A percentile compares a stretch with the other conserved stretches of the same genome.
phyloP scores from a whole-genome alignment of 2,888 invertebrate genomes.

The Agrotis clavis region DNA sequence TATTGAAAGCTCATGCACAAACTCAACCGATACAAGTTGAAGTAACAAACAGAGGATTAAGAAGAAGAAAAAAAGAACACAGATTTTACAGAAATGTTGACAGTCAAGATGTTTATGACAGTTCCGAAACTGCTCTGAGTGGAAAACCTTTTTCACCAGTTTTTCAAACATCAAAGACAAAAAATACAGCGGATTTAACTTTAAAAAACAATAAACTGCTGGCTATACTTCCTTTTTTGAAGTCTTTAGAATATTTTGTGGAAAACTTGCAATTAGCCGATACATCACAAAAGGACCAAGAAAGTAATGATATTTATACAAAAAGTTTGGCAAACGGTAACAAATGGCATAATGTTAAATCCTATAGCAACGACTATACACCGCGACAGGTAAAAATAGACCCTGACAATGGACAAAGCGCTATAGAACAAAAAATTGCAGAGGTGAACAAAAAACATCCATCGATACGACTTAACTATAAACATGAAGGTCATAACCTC shows the following conservation, averaged over 20 bases:
- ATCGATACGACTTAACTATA: constrained; percentile 77
- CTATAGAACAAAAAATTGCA: constrained; percentile 66
- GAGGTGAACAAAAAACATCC: constrained; percentile 74
- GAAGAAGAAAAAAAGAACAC: constrained; percentile 64
- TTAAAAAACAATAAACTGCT: constrained; percentile 71
- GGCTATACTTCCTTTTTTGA: constrained; percentile 81
- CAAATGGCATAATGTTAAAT: constrained; percentile 86
- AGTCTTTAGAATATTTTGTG: constrained; percentile 78
- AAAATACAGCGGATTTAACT: constrained; percentile 60
- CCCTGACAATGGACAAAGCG: constrained; percentile 58
- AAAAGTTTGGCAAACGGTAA: constrained; percentile 77
- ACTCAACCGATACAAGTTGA: constrained; percentile 77
- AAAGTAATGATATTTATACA: constrained; percentile 73
- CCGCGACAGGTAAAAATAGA: constrained; percentile 77
- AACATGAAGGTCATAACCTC: constrained; percentile 72
- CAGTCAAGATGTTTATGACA: constrained; percentile 58
- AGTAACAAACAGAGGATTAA: constrained; percentile 77
- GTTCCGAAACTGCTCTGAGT: constrained; percentile 45
- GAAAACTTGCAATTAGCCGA: constrained; percentile 65
- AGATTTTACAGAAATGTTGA: constrained; percentile 75
- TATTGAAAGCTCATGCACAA: constrained; percentile 77
- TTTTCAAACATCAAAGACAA: constrained; percentile 53
- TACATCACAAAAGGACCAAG: constrained; percentile 55
- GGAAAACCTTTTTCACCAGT: constrained; percentile 61
- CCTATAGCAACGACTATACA: constrained; percentile 81